phyloP scores from a whole-genome alignment of 2,113 vertebrate species.

The Cercocebus atys region DNA sequence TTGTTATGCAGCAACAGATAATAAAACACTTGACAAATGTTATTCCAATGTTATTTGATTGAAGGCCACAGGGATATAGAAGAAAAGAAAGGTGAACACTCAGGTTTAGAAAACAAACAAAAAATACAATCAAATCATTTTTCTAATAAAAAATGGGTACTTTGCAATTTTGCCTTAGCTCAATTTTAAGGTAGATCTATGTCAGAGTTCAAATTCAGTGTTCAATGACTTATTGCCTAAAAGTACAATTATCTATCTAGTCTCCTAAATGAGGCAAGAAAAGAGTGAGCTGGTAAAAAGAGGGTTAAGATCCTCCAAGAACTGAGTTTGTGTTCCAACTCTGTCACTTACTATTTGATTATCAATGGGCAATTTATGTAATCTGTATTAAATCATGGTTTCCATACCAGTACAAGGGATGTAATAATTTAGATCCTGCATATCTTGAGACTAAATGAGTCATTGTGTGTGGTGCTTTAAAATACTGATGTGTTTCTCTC shows the following conservation, averaged over 20 bases:
- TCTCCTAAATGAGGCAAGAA: not conserved
- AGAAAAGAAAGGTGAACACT: not conserved
- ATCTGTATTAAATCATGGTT: not conserved
- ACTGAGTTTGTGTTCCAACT: not conserved
- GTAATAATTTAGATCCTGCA: not conserved
- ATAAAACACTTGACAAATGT: not conserved
- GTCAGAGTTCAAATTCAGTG: not conserved
- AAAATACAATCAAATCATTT: not conserved
- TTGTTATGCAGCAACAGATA: not conserved
- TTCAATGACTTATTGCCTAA: not conserved
- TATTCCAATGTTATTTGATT: not conserved
- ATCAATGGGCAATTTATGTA: not conserved
- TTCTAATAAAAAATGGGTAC: not conserved
- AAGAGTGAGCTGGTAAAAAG: not conserved
- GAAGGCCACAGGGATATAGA: no score
- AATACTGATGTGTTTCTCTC: not conserved
- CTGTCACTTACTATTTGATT: not conserved
- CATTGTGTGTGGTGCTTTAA: not conserved
- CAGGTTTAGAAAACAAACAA: not conserved
- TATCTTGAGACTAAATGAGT: slow-evolving; percentile 22
- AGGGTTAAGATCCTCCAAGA: not conserved
- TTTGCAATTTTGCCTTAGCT: not conserved
- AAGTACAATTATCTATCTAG: not conserved
- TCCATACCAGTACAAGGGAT: not conserved
- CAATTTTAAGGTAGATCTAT: not conserved